phyloP scores from a whole-genome alignment of 2,888 invertebrate genomes.

The Cotesia congregata region DNA sequence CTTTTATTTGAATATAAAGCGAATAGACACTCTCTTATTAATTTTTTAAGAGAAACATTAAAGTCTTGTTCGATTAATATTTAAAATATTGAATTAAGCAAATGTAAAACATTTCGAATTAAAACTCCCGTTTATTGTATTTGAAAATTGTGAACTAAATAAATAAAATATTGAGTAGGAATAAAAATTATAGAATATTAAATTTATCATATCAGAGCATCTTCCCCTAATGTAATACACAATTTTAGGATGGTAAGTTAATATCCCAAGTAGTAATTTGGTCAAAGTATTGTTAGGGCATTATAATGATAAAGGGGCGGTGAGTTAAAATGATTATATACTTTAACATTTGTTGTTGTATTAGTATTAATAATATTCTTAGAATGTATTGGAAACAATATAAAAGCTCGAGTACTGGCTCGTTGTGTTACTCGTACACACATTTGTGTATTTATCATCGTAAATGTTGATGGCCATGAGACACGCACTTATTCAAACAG shows the following conservation, averaged over 20 bases:
- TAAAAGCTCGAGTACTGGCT: not conserved
- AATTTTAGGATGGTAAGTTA: not conserved
- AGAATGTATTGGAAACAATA: not conserved
- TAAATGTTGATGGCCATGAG: slow-evolving; percentile 48
- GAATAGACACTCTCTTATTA: too few relatives aligned
- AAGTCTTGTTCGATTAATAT: too few relatives aligned
- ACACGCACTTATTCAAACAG: slow-evolving; percentile 44
- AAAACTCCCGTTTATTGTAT: too few relatives aligned
- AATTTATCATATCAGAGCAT: too few relatives aligned
- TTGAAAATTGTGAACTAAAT: too few relatives aligned
- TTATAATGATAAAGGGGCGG: not conserved
- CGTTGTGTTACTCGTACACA: not conserved
- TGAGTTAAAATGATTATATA: not conserved
- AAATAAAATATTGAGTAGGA: too few relatives aligned
- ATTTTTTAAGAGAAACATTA: too few relatives aligned
- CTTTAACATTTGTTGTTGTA: not conserved
- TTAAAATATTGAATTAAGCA: too few relatives aligned
- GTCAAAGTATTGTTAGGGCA: not conserved
- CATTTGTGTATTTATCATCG: slow-evolving; percentile 46
- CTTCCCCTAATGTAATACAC: not conserved
- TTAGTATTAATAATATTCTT: not conserved
- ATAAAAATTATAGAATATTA: too few relatives aligned
- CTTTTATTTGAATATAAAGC: too few relatives aligned
- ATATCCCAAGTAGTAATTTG: not conserved
- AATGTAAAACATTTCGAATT: too few relatives aligned